These are phyloP conservation scores for Oncopodura yosiiana DNA, from an alignment of 1,140 invertebrate genomes.

Conservation along the genomic window DNA sequence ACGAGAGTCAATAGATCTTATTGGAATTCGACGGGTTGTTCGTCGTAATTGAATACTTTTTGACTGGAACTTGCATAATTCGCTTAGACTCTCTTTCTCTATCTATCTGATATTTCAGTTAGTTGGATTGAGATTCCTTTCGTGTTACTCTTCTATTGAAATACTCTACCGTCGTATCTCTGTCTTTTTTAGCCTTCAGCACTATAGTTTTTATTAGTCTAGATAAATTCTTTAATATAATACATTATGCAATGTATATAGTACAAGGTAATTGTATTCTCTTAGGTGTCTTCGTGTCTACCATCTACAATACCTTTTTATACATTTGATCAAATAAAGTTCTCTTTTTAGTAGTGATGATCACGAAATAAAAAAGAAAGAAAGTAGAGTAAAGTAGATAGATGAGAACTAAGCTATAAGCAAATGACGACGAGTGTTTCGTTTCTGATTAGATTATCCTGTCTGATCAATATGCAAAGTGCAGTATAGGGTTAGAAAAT, in stretches of 20 bases:
- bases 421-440: conserved; percentile 26
- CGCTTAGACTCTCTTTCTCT: background rate
- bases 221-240: background rate
- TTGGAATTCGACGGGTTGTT: conserved; percentile 33
- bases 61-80: conserved; percentile 29
- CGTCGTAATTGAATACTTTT: conserved; percentile 33
- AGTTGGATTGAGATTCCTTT: conserved; percentile 13
- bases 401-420: conserved; percentile 17
- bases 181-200: background rate
- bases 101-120: conserved; percentile 20
- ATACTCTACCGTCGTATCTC: conserved; percentile 1
- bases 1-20: conserved; percentile 23
- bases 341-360: background rate
- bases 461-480: conserved; percentile 36
- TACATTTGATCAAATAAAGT: no score
- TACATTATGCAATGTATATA: background rate
- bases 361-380: background rate
- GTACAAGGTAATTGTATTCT: conserved; percentile 2
- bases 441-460: conserved; percentile 34
- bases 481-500: conserved; percentile 29
- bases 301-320: no score
- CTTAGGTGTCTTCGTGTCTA: conserved; percentile 5
- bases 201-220: no score
- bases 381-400: background rate
- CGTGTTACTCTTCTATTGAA: conserved; percentile 1